Conservation (phyloP, 2,113 vertebrate genomes). For the Colossoma macropomum region DNA sequence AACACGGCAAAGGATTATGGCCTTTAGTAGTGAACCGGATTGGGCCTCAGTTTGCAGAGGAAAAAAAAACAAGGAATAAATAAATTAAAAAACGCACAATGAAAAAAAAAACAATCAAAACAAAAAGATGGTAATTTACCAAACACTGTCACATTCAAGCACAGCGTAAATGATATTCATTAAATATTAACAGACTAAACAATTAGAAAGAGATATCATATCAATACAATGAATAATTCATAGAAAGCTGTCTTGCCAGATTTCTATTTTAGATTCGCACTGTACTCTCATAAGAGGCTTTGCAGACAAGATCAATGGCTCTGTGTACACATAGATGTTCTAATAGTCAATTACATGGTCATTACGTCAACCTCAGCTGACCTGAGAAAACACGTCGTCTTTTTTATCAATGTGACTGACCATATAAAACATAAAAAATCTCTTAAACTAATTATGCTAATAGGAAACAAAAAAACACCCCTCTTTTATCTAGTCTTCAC, state of each 20-base stretch:
- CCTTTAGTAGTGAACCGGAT: background rate
- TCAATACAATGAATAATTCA: constrained; percentile 75
- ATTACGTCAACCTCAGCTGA: constrained; percentile 20
- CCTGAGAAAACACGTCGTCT: background rate
- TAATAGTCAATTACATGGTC: constrained; percentile 22
- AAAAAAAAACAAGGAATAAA: background rate
- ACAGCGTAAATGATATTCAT: constrained; percentile 67
- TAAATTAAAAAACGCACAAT: background rate
- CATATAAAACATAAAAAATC: no score
- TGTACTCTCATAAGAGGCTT: constrained; percentile 27
- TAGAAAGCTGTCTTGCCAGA: constrained; percentile 63
- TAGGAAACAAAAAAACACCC: no score
- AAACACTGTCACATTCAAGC: constrained; percentile 51
- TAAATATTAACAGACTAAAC: constrained; percentile 77
- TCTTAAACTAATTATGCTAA: no score
- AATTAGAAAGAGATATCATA: constrained; percentile 75
- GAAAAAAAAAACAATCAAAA: constrained; percentile 2
- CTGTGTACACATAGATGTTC: constrained; percentile 6
- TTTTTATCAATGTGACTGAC: background rate
- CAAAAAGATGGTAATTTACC: constrained; percentile 43
- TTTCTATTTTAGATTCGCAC: constrained; percentile 35
- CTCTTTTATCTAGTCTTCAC: no score
- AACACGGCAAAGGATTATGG: background rate
- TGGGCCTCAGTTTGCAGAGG: no score
- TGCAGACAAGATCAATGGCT: constrained; percentile 35